phyloP scores from a whole-genome alignment of 1,140 invertebrate genomes.

The Amyelois transitella region DNA sequence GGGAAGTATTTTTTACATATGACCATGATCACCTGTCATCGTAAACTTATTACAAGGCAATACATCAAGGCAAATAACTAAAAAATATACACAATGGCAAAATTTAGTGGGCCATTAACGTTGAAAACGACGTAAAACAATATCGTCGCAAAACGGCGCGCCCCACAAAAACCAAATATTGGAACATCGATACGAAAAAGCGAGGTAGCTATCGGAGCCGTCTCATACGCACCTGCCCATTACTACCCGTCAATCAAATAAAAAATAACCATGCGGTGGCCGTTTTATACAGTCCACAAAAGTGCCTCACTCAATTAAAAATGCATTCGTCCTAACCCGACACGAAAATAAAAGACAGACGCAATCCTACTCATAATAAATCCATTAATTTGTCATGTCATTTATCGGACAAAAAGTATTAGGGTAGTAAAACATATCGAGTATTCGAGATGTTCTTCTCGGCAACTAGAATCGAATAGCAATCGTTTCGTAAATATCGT shows the following conservation, averaged over 20 bases:
- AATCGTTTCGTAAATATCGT: slow-evolving; percentile 48
- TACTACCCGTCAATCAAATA: slow-evolving; percentile 69
- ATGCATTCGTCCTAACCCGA: slow-evolving; percentile 68
- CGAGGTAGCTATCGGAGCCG: slow-evolving; percentile 53
- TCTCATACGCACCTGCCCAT: slow-evolving; percentile 67
- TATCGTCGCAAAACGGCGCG: slow-evolving; percentile 36
- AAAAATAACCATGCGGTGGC: slow-evolving; percentile 66
- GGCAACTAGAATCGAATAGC: slow-evolving; percentile 56
- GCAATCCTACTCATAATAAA: slow-evolving; percentile 67
- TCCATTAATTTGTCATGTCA: slow-evolving; percentile 74
- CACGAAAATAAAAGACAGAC: slow-evolving; percentile 52
- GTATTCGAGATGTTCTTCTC: slow-evolving; percentile 44
- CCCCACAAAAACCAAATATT: slow-evolving; percentile 46
- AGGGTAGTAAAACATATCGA: slow-evolving; percentile 47
- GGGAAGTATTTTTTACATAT: neutral
- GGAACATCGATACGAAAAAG: slow-evolving; percentile 46
- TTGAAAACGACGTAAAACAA: slow-evolving; percentile 30
- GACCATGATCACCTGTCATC: neutral
- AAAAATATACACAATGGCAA: slow-evolving; percentile 2
- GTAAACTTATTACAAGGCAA: neutral
- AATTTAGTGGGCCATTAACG: slow-evolving; percentile 23
- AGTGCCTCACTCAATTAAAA: slow-evolving; percentile 72
- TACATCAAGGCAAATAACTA: neutral
- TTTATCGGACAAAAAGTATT: slow-evolving; percentile 60
- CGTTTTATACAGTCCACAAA: slow-evolving; percentile 69